These are phyloP conservation scores for Ectropis crepuscularia DNA, from an alignment of 2,888 invertebrate species.

Conservation along the genomic window DNA sequence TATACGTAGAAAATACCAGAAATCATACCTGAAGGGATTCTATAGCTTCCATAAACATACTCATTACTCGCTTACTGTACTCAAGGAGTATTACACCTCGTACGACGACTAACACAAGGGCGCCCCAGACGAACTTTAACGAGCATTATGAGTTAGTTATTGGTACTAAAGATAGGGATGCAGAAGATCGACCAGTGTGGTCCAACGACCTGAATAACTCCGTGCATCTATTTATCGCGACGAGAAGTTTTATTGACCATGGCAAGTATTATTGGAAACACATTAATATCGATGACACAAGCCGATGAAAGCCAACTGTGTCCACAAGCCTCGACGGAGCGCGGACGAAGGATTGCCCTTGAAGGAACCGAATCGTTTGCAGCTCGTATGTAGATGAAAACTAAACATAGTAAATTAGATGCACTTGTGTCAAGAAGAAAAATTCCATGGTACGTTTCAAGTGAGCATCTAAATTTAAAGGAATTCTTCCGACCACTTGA, in stretches of 20 bases:
- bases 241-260: slow-evolving; percentile 76
- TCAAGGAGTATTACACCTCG: too few relatives aligned
- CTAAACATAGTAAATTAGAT: slow-evolving; percentile 55
- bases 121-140: slow-evolving; percentile 10
- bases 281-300: slow-evolving; percentile 83
- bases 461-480: slow-evolving; percentile 15
- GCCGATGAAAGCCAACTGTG: slow-evolving; percentile 81
- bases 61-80: too few relatives aligned
- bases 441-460: slow-evolving; percentile 44
- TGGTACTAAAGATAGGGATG: slow-evolving; percentile 25
- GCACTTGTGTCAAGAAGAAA: slow-evolving; percentile 57
- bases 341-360: slow-evolving; percentile 77
- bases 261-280: slow-evolving; percentile 75
- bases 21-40: too few relatives aligned
- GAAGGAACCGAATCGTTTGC: slow-evolving; percentile 59
- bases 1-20: too few relatives aligned
- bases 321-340: slow-evolving; percentile 75
- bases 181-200: slow-evolving; percentile 67
- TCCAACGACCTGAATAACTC: slow-evolving; percentile 65
- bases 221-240: slow-evolving; percentile 66
- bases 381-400: slow-evolving; percentile 42
- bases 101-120: too few relatives aligned
- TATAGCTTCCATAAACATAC: too few relatives aligned
- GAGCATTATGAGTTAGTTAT: slow-evolving; percentile 20
- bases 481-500: slow-evolving; percentile 18